These are phyloP conservation scores for Calameuta pallipes DNA, from an alignment of 2,888 invertebrate species.

Conservation along the genomic window DNA sequence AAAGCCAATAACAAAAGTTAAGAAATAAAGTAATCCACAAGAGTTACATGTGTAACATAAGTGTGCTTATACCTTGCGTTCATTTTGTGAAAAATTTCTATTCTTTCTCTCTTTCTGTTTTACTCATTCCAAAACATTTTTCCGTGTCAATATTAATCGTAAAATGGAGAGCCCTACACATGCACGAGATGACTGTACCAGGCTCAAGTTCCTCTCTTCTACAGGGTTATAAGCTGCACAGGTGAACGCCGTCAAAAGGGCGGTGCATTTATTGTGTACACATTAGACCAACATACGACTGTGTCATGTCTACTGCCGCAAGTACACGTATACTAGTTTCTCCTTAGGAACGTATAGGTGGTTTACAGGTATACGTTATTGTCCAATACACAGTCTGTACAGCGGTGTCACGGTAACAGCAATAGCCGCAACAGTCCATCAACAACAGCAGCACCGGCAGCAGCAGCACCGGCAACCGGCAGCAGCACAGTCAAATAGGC, in stretches of 20 bases:
- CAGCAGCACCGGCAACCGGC: background rate
- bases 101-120: background rate
- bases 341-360: background rate
- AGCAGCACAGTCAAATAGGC: conserved; percentile 21
- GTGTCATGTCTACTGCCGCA: background rate
- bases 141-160: background rate
- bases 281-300: conserved; percentile 30
- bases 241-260: conserved; percentile 29
- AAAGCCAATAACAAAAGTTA: background rate
- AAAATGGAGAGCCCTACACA: background rate
- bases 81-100: background rate
- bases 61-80: too few relatives aligned
- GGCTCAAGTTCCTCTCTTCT: background rate
- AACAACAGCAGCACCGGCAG: background rate
- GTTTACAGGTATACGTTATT: background rate
- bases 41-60: background rate
- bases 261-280: conserved; percentile 34
- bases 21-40: background rate
- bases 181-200: background rate
- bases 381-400: background rate
- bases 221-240: conserved; percentile 5
- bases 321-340: background rate
- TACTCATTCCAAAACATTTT: background rate
- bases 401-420: background rate
- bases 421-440: background rate